Conservation (phyloP, 2,113 vertebrate genomes). For the Tenrec ecaudatus region DNA sequence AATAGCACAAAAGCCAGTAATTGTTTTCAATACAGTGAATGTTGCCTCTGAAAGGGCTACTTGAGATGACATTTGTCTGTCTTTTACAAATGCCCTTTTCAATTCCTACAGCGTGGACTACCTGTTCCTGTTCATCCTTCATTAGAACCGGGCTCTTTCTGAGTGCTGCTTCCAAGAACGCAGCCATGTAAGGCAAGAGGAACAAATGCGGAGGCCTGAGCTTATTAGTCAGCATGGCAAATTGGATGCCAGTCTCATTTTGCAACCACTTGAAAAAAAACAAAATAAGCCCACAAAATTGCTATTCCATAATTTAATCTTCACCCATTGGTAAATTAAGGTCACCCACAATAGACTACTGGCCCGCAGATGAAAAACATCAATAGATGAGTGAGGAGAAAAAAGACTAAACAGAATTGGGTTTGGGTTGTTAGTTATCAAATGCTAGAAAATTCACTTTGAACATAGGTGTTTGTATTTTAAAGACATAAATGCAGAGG, state of each 20-base stretch:
- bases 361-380: constrained; percentile 30
- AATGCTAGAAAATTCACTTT: not conserved
- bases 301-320: constrained; percentile 25
- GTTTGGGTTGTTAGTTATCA: constrained; percentile 30
- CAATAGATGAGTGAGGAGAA: not conserved
- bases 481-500: constrained; percentile 18
- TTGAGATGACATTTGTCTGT: constrained; percentile 40
- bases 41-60: constrained; percentile 1
- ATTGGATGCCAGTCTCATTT: constrained; percentile 21
- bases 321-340: constrained; percentile 28
- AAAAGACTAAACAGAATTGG: constrained; percentile 1
- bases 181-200: not conserved
- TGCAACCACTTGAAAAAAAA: constrained; percentile 51
- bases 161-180: not conserved
- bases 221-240: constrained; percentile 24
- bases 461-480: not conserved
- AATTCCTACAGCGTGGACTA: constrained; percentile 24
- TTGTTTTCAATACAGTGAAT: constrained; percentile 33
- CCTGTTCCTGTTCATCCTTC: constrained; percentile 2
- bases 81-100: constrained; percentile 1
- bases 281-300: constrained; percentile 7
- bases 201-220: constrained; percentile 36
- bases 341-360: constrained; percentile 45
- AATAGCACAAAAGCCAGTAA: not conserved
- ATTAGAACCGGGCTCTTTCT: constrained; percentile 15